Evolutionary conservation across 2,888 invertebrate genomes (phyloP), one percentile per base, ranked within the genome.

Genomic region (Parnassius glacialis): DNA sequence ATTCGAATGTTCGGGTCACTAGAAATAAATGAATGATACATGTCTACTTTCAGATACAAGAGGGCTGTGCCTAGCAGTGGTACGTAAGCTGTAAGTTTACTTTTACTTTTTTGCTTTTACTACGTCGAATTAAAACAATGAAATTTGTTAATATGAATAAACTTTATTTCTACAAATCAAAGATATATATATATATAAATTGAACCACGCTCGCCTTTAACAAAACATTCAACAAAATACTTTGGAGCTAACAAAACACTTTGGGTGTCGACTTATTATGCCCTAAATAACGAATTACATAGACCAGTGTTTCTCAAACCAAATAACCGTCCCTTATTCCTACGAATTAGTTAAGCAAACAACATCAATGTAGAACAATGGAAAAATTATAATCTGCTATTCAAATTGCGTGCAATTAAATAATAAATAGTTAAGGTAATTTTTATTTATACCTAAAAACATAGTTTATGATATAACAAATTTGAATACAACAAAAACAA

Each of bases 251-350:
- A 87, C 84, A 83, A 80, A 83, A 87, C 83, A 83, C 87, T 89
- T 90, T 89, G 85, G 89, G 81, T 87, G 83, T 82, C 81, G 84
- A 87, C 86, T 81, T 84, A 85, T 85, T 87, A 87, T 84, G 84
- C 83, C 81, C 81, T 87, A 85, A 79, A 78, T 83, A 84, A 85
- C 72, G 70, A 70, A 69, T 72, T 64, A 71, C 12, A 11, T 54
- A 85, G 90, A 89, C 83, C 90, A 91, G 90, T 90, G 90, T 90
- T 91, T 90, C 90, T 91, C 90, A 90, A 90, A 90, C 77, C 65
- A 71, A 67, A 67, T 68, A 70, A 56, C 44, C 64, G 60, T 56
- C 64, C 64, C 64, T 54, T 62, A 62, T 58, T 44, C 56, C 53
- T 61, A 59, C 51, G 52, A 54, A 20, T 57, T 52, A 45, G 45